Conservation (phyloP, 2,113 vertebrate genomes). For the Dermatemys mawii region DNA sequence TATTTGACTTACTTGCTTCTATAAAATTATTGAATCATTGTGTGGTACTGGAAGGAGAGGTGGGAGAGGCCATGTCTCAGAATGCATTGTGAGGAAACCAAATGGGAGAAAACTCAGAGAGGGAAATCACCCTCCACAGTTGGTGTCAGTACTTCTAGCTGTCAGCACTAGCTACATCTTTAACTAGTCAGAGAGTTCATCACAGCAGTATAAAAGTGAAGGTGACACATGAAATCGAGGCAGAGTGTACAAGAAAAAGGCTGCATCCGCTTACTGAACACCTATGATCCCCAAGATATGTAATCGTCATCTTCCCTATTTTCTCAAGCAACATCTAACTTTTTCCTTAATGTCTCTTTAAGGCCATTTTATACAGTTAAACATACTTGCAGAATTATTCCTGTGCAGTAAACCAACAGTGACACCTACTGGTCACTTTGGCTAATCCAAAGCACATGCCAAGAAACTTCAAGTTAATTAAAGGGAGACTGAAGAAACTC, state of each 20-base stretch:
- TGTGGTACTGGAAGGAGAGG: neutral
- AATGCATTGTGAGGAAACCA: neutral
- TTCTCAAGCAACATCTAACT: neutral
- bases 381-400: neutral
- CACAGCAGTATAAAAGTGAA: neutral
- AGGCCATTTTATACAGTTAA: neutral
- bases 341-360: neutral
- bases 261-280: neutral
- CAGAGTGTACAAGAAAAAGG: neutral
- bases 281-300: neutral
- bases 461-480: neutral
- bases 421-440: neutral
- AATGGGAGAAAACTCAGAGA: neutral
- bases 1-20: neutral
- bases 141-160: neutral
- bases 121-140: accelerated
- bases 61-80: neutral
- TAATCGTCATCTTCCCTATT: neutral
- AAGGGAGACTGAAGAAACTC: neutral
- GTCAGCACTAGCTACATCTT: neutral
- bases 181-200: neutral
- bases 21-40: neutral
- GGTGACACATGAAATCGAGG: neutral
- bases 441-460: neutral
- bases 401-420: neutral